Percentiles rank a stretch among this genome's conserved stretches.
Conservation (phyloP, 2,113 vertebrate species). For the Polyodon spathula region DNA sequence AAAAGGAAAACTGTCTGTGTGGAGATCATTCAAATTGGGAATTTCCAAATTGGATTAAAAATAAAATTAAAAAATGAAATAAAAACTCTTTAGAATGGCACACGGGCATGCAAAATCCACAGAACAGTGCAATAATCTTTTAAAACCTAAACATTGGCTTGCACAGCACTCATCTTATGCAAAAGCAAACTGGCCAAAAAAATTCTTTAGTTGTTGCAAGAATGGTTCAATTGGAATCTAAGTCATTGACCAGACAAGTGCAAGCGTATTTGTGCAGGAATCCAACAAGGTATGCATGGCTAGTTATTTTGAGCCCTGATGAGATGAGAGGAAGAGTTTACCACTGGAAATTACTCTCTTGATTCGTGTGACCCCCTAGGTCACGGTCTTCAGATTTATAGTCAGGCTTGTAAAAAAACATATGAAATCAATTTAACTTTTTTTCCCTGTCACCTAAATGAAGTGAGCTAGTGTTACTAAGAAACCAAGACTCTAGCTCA, state of each 20-base stretch:
- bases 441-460: conserved; percentile 14
- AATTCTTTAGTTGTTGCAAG: not conserved
- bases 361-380: conserved; percentile 22
- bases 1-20: no score
- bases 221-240: not conserved
- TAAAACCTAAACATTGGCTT: no score
- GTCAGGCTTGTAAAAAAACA: conserved; percentile 37
- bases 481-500: conserved; percentile 39
- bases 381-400: conserved; percentile 28
- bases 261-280: not conserved
- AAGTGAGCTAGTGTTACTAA: conserved; percentile 44
- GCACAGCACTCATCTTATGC: no score
- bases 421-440: conserved; percentile 55
- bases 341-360: conserved; percentile 29
- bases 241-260: not conserved
- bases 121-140: no score
- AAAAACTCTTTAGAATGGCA: no score
- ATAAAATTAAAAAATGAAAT: no score
- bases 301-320: conserved; percentile 1
- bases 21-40: no score
- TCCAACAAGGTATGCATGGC: not conserved
- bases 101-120: no score
- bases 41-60: no score
- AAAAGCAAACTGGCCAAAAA: no score
- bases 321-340: not conserved